phyloP scores from a whole-genome alignment of 1,140 invertebrate genomes.

The Drosophila malerkotliana region DNA sequence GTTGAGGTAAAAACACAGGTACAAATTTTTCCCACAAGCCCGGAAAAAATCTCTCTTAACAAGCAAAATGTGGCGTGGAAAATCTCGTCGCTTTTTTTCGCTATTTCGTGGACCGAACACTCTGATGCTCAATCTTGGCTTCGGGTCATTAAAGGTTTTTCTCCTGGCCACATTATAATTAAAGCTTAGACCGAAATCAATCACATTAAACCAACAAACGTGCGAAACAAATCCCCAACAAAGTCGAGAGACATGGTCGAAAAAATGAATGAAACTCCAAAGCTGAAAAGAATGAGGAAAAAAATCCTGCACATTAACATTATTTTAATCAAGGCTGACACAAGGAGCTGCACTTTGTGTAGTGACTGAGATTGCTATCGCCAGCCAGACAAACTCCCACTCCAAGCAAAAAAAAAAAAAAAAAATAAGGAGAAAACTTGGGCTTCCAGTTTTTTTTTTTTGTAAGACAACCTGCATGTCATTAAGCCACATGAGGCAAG shows the following conservation, averaged over 20 bases:
- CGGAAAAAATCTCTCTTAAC: slow-evolving; percentile 2
- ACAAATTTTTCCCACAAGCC: slow-evolving; percentile 27
- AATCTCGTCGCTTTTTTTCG: slow-evolving; percentile 2
- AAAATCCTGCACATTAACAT: slow-evolving; percentile 50
- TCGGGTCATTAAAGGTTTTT: slow-evolving; percentile 43
- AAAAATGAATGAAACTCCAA: neutral
- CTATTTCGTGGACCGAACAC: slow-evolving; percentile 4
- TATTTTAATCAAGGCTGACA: slow-evolving; percentile 68
- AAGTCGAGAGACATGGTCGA: neutral
- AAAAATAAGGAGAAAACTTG: slow-evolving; percentile 15
- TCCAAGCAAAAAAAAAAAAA: slow-evolving; percentile 31
- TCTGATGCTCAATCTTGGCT: slow-evolving; percentile 1
- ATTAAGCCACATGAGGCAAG: slow-evolving; percentile 46
- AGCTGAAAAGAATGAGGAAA: slow-evolving; percentile 17
- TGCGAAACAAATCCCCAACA: slow-evolving; percentile 11
- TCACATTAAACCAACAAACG: slow-evolving; percentile 59
- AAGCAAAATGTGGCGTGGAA: slow-evolving; percentile 13
- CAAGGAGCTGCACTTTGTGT: slow-evolving; percentile 43
- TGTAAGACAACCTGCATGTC: slow-evolving; percentile 63
- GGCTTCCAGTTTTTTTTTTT: slow-evolving; percentile 10
- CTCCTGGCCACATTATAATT: slow-evolving; percentile 43
- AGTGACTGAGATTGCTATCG: slow-evolving; percentile 57
- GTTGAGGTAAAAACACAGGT: slow-evolving; percentile 35
- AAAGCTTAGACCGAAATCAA: slow-evolving; percentile 58
- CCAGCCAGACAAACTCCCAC: slow-evolving; percentile 2